Percentiles rank a stretch among this genome's conserved stretches.
Evolutionary conservation across 2,888 invertebrate genomes (phyloP).

Genomic region (Willowsia nigromaculata): DNA sequence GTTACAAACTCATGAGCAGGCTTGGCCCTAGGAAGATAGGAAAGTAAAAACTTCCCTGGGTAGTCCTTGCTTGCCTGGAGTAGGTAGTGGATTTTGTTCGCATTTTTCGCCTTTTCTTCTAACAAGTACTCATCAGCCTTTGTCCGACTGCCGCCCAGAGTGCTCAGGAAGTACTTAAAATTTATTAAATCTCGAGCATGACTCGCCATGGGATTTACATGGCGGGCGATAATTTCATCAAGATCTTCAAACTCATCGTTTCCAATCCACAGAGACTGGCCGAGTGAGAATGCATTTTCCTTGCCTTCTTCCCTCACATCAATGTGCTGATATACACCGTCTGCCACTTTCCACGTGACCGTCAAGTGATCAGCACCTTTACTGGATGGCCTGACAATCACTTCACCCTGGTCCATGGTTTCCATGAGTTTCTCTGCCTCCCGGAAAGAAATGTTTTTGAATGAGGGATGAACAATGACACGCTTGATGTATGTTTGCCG

Average conservation of each 20-base stretch:
- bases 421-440: slow-evolving; percentile 95
- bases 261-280: slow-evolving; percentile 90
- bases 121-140: slow-evolving; percentile 92
- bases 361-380: slow-evolving; percentile 98
- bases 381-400: slow-evolving; percentile 96
- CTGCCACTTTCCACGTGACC: slow-evolving; percentile 98
- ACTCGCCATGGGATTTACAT: slow-evolving; percentile 97
- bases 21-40: slow-evolving; percentile 93
- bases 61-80: slow-evolving; percentile 90
- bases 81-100: slow-evolving; percentile 93
- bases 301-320: slow-evolving; percentile 97
- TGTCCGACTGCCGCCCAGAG: slow-evolving; percentile 89
- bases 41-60: slow-evolving; percentile 95
- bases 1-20: slow-evolving; percentile 95
- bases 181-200: slow-evolving; percentile 93
- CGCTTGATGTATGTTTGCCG: slow-evolving; percentile 91
- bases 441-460: slow-evolving; percentile 96
- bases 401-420: slow-evolving; percentile 97
- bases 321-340: slow-evolving; percentile 96
- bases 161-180: slow-evolving; percentile 93
- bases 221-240: slow-evolving; percentile 98
- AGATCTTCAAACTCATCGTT: slow-evolving; percentile 98
- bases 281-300: slow-evolving; percentile 96
- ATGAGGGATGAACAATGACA: slow-evolving; percentile 98
- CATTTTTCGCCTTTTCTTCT: slow-evolving; percentile 93